A percentile compares a stretch with the other conserved stretches of the same genome.
Evolutionary conservation across 2,113 vertebrate genomes (phyloP).

Genomic region (Phrynocephalus versicolor): DNA sequence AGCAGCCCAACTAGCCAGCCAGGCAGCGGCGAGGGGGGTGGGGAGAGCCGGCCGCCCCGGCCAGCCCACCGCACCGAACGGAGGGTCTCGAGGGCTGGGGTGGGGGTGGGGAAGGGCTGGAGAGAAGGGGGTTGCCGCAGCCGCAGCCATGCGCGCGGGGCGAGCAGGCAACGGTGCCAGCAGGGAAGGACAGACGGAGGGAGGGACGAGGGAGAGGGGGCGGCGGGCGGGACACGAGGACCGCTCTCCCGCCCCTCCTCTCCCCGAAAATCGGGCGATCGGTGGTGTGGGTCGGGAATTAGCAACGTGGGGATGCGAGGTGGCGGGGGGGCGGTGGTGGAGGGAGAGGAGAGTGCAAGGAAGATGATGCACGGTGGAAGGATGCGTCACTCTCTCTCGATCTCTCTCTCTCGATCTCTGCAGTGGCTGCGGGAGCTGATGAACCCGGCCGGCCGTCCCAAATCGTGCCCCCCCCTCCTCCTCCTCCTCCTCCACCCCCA

Average conservation of each 20-base stretch:
- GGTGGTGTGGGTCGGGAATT: neutral
- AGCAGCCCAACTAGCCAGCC: neutral
- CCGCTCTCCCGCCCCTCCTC: neutral
- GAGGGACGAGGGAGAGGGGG: neutral
- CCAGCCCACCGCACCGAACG: too few relatives aligned
- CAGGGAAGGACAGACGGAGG: too few relatives aligned
- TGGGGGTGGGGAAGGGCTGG: too few relatives aligned
- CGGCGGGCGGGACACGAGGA: neutral
- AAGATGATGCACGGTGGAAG: neutral
- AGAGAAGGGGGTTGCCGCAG: neutral
- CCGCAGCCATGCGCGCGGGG: neutral
- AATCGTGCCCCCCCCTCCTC: neutral
- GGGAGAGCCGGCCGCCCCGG: too few relatives aligned
- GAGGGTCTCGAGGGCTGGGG: neutral
- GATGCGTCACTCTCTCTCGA: neutral
- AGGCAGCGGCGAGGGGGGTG: neutral
- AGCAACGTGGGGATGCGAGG: too few relatives aligned
- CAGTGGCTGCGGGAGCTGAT: neutral
- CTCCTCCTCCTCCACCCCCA: fast-evolving
- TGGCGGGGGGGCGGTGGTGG: too few relatives aligned
- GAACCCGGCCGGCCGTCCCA: neutral
- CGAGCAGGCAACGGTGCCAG: neutral
- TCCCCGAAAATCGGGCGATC: neutral
- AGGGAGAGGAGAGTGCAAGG: neutral
- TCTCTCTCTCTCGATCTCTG: neutral